Evolutionary conservation across 2,797 vertebrate species (phyloP).

Genomic region (Rhinogobio ventralis): DNA sequence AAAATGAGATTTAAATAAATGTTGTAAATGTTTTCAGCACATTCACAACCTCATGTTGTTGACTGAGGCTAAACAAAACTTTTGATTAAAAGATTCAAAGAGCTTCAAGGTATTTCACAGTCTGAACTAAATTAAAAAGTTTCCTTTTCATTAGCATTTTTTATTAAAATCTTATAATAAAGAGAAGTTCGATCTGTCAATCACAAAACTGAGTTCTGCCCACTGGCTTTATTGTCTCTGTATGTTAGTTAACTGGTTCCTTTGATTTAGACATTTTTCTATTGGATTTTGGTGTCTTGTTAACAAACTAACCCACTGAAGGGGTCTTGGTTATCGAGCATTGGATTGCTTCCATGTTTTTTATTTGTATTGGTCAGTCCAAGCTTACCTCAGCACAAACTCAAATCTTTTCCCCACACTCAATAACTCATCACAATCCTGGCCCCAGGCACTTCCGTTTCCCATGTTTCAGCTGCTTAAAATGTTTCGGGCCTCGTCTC

Average conservation of each 20-base stretch:
- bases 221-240: not conserved
- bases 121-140: not conserved
- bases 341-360: not conserved
- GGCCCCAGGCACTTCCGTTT: conserved; percentile 8
- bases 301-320: not conserved
- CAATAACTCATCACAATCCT: conserved; percentile 27
- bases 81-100: not conserved
- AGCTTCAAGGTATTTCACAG: not conserved
- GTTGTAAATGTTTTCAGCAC: not conserved
- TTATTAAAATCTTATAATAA: not conserved
- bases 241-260: not conserved
- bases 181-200: not conserved
- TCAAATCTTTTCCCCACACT: conserved; percentile 15
- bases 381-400: conserved; percentile 34
- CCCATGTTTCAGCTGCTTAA: conserved; percentile 18
- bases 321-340: not conserved
- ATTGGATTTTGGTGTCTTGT: not conserved
- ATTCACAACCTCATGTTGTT: not conserved
- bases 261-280: not conserved
- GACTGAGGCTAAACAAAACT: conserved; percentile 3
- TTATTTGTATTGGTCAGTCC: not conserved
- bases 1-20: too few relatives aligned
- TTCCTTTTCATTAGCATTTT: not conserved
- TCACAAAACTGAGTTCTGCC: not conserved
- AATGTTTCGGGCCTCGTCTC: not conserved